Percentiles rank a stretch among this genome's conserved stretches.
phyloP scores from a whole-genome alignment of 1,140 invertebrate species.

The Nephotettix cincticeps region DNA sequence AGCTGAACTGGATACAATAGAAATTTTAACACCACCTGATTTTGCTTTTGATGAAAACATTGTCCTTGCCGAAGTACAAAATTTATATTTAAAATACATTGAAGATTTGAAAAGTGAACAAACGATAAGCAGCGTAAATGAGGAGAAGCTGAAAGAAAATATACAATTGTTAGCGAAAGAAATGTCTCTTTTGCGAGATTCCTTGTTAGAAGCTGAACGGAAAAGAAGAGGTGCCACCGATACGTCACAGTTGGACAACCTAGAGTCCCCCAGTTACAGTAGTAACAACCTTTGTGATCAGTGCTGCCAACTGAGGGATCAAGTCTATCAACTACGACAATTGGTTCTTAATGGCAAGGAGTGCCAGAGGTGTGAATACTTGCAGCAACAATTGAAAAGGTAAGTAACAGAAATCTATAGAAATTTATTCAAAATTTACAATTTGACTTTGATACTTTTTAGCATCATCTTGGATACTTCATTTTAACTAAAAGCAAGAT shows the following conservation, averaged over 20 bases:
- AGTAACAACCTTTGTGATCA: conserved; percentile 34
- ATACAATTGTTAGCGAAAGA: conserved; percentile 35
- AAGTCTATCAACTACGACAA: conserved; percentile 37
- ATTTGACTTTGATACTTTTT: too few relatives aligned
- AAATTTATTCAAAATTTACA: too few relatives aligned
- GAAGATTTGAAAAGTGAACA: conserved; percentile 46
- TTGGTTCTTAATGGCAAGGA: conserved; percentile 33
- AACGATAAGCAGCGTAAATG: conserved; percentile 19
- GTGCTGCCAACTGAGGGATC: conserved; percentile 37
- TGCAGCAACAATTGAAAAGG: conserved; percentile 57
- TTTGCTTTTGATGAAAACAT: conserved; percentile 37
- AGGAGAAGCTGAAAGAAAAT: conserved; percentile 34
- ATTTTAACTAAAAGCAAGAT: too few relatives aligned
- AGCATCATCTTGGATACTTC: too few relatives aligned
- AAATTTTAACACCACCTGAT: neutral
- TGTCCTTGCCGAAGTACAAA: conserved; percentile 59
- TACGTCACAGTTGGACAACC: neutral
- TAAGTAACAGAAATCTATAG: too few relatives aligned
- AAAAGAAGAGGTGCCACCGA: conserved; percentile 20
- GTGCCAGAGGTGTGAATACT: conserved; percentile 59
- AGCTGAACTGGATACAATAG: conserved; percentile 16
- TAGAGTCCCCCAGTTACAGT: neutral
- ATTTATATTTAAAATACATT: conserved; percentile 60
- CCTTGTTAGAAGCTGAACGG: conserved; percentile 29
- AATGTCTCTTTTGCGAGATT: conserved; percentile 32